Percentiles rank a stretch among this genome's conserved stretches.
Evolutionary conservation across 2,113 vertebrate genomes (phyloP).

Genomic region (Caranx melampygus): DNA sequence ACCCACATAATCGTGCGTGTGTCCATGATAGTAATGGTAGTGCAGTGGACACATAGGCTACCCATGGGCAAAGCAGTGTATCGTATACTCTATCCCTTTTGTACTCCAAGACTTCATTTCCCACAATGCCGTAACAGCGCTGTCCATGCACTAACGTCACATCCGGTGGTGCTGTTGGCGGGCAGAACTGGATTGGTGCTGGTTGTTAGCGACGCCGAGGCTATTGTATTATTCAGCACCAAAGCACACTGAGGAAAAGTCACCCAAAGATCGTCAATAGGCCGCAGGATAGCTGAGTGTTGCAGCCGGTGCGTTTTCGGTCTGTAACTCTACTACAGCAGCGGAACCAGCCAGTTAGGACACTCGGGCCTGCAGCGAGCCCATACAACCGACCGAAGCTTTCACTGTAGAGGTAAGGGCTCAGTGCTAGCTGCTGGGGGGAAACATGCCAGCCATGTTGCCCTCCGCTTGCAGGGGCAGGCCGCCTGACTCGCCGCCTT

Average conservation of each 20-base stretch:
- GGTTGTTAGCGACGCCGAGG: constrained; percentile 59
- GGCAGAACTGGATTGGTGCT: constrained; percentile 68
- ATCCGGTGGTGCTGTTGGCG: constrained; percentile 80
- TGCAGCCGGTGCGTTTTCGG: neutral
- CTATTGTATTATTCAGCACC: constrained; percentile 60
- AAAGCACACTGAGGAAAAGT: neutral
- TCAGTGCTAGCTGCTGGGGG: constrained; percentile 35
- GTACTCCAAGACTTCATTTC: constrained; percentile 36
- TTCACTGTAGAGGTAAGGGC: constrained; percentile 72
- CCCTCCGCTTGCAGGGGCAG: constrained; percentile 16
- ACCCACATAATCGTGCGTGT: too few relatives aligned
- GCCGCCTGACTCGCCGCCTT: neutral
- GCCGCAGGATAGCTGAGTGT: neutral
- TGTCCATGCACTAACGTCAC: constrained; percentile 30
- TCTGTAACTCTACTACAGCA: too few relatives aligned
- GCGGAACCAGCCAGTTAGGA: neutral
- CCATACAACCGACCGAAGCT: constrained; percentile 17
- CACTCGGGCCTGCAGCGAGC: constrained; percentile 34
- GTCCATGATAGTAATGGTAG: too few relatives aligned
- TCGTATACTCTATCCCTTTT: too few relatives aligned
- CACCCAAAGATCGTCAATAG: neutral
- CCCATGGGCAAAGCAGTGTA: neutral
- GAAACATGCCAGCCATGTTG: constrained; percentile 67
- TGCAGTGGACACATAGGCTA: too few relatives aligned
- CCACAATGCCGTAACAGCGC: constrained; percentile 40